Evolutionary conservation across 35 echinoderm and acorn worm species (phyloP).

Genomic region (Strongylocentrotus purpuratus): DNA sequence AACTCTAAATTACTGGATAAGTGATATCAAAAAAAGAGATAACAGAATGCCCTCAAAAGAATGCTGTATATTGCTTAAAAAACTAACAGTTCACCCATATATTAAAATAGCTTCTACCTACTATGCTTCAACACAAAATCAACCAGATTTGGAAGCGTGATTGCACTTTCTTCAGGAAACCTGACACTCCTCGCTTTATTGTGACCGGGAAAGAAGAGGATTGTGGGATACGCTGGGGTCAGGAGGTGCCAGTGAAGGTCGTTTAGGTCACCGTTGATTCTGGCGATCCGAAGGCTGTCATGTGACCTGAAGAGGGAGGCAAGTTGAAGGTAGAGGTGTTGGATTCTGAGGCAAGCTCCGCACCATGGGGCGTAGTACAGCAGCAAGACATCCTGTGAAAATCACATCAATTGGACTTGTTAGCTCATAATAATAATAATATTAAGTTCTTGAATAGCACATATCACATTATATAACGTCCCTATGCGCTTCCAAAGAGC

Average conservation of each 20-base stretch:
- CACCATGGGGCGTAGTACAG: conserved; percentile 86
- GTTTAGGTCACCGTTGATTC: conserved; percentile 88
- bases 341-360: conserved; percentile 65
- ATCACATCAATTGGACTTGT: neutral
- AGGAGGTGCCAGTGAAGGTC: conserved; percentile 92
- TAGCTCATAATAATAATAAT: too few species aligned
- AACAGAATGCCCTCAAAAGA: too few species aligned
- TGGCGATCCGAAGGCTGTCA: conserved; percentile 65
- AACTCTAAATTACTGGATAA: too few species aligned
- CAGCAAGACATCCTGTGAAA: conserved; percentile 72
- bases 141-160: conserved; percentile 78
- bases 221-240: conserved; percentile 74
- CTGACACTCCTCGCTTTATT: conserved; percentile 65
- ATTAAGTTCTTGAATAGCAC: too few species aligned
- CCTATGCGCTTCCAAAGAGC: too few species aligned
- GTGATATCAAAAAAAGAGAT: too few species aligned
- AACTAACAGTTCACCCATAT: neutral
- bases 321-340: conserved; percentile 61
- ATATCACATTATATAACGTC: too few species aligned
- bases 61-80: neutral
- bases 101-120: neutral
- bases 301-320: conserved; percentile 64
- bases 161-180: conserved; percentile 59
- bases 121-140: conserved; percentile 79
- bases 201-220: conserved; percentile 80